A percentile compares a stretch with the other conserved stretches of the same genome.
Conservation (phyloP, 2,888 invertebrate species). For the Idaea aversata region DNA sequence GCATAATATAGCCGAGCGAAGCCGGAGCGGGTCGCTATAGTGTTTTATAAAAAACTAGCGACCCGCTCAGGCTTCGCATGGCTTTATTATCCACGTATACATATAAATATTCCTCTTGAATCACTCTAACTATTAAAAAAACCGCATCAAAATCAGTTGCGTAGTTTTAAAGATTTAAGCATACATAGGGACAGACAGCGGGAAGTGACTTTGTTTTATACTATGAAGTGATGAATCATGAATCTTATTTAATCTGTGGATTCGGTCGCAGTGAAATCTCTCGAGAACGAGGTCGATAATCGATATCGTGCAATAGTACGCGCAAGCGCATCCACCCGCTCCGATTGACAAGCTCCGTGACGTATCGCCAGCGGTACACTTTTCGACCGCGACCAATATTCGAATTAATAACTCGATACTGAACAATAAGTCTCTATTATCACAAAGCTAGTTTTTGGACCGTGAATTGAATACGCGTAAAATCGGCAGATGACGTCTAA, state of each 20-base stretch:
- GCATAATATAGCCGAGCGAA: too few relatives aligned
- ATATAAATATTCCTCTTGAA: too few relatives aligned
- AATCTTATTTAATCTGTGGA: conserved; percentile 31
- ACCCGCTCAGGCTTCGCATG: too few relatives aligned
- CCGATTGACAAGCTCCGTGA: conserved; percentile 73
- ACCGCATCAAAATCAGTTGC: too few relatives aligned
- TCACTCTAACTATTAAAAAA: too few relatives aligned
- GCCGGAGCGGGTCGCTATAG: too few relatives aligned
- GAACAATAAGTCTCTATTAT: conserved; percentile 5
- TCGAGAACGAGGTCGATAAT: conserved; percentile 61
- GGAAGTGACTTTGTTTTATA: too few relatives aligned
- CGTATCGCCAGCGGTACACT: conserved; percentile 59
- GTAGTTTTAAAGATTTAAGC: too few relatives aligned
- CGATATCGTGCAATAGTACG: conserved; percentile 61
- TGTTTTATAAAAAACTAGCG: too few relatives aligned
- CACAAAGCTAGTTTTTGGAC: neutral
- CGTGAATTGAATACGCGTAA: neutral
- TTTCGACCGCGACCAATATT: conserved; percentile 53
- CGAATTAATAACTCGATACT: conserved; percentile 36
- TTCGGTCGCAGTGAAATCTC: conserved; percentile 42
- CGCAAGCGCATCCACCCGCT: conserved; percentile 57
- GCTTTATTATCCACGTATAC: too few relatives aligned
- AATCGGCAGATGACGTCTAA: neutral
- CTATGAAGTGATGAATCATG: neutral
- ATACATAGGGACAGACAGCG: too few relatives aligned